Percentiles rank a stretch among this genome's conserved stretches.
phyloP scores from a whole-genome alignment of 2,888 invertebrate genomes.

The Pristionchus maxplancki region DNA sequence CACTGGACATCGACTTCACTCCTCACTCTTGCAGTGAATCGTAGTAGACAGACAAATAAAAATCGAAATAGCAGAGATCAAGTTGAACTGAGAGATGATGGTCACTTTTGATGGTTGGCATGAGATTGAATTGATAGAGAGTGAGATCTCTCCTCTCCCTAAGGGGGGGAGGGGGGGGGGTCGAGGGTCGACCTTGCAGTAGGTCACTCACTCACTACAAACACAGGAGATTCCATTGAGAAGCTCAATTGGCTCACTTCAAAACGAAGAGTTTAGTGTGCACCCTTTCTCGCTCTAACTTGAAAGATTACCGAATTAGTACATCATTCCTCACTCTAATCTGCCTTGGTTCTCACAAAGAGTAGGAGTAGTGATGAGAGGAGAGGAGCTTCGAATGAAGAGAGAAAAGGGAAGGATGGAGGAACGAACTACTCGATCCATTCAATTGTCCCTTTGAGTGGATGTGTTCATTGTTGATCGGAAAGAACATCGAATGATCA shows the following conservation, averaged over 20 bases:
- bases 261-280: background rate
- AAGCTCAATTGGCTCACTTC: background rate
- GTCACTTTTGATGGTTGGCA: background rate
- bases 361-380: background rate
- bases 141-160: background rate
- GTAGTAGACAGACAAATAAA: background rate
- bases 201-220: background rate
- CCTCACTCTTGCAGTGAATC: background rate
- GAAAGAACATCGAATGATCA: background rate
- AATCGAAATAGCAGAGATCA: background rate
- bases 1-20: background rate
- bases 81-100: background rate
- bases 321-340: slow-evolving; percentile 3
- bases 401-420: background rate
- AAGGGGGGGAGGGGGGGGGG: no score
- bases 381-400: background rate
- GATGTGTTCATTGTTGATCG: background rate
- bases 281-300: background rate
- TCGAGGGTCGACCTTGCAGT: slow-evolving; percentile 22
- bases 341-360: background rate
- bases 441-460: background rate
- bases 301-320: background rate
- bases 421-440: background rate
- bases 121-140: slow-evolving; percentile 26
- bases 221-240: background rate